Evolutionary conservation across 2,888 invertebrate genomes (phyloP).

Genomic region (Euproctis similis): DNA sequence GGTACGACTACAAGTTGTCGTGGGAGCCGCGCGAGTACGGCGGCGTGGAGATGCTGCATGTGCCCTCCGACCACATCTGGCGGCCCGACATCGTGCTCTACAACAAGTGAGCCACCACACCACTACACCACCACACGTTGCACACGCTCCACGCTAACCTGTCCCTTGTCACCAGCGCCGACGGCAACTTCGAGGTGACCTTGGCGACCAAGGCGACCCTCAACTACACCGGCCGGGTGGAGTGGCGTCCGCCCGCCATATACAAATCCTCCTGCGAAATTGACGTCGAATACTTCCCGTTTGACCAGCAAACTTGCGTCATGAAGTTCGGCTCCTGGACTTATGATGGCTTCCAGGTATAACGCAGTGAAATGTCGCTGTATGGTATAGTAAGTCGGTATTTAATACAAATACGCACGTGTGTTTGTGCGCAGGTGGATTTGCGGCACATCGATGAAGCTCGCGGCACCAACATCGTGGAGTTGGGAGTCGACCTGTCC

Average conservation of each 20-base stretch:
- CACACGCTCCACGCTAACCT: too few relatives aligned
- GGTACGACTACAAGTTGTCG: constrained; percentile 95
- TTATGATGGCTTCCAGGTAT: constrained; percentile 94
- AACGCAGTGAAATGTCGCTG: neutral
- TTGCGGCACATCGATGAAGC: constrained; percentile 93
- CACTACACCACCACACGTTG: neutral
- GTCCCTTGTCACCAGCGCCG: constrained; percentile 76
- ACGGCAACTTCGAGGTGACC: constrained; percentile 94
- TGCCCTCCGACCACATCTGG: constrained; percentile 97
- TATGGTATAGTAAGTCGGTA: too few relatives aligned
- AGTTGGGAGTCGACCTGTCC: constrained; percentile 95
- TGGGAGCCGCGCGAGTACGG: constrained; percentile 98
- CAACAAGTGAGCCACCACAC: constrained; percentile 86
- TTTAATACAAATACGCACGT: neutral
- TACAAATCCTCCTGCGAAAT: constrained; percentile 96
- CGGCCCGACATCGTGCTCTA: constrained; percentile 96
- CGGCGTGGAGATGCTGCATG: constrained; percentile 95
- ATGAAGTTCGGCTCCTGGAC: constrained; percentile 97
- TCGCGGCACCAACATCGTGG: constrained; percentile 90
- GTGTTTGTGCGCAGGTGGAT: constrained; percentile 86
- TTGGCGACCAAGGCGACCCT: constrained; percentile 92
- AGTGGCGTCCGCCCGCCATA: constrained; percentile 97
- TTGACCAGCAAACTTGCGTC: constrained; percentile 94
- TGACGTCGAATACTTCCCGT: constrained; percentile 94
- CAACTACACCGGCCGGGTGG: constrained; percentile 91